Evolutionary conservation across 37 sponge, comb jelly and placozoan genomes (phyloP).

Genomic region (Cladorhizidae sp.): DNA sequence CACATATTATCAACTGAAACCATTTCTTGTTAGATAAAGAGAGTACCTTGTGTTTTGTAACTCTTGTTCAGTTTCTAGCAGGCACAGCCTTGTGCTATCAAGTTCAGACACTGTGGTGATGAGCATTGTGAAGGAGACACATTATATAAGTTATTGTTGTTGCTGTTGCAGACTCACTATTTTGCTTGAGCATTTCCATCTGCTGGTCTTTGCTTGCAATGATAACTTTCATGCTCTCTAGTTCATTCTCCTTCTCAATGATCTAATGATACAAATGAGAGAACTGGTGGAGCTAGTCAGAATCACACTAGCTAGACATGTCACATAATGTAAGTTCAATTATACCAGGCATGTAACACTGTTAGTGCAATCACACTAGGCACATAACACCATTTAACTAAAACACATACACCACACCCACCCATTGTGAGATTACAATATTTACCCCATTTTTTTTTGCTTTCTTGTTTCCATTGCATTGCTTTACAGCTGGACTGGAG

Average conservation of each 20-base stretch:
- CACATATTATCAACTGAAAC: too few species aligned
- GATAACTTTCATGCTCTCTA: slow-evolving; percentile 19
- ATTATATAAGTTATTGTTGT: not conserved
- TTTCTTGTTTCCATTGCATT: not conserved
- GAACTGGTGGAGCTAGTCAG: too few species aligned
- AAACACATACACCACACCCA: not conserved
- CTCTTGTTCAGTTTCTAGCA: slow-evolving; percentile 32
- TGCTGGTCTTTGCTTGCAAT: slow-evolving; percentile 53
- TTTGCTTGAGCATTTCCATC: slow-evolving; percentile 26
- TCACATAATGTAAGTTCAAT: too few species aligned
- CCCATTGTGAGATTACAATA: not conserved
- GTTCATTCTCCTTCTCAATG: slow-evolving; percentile 35
- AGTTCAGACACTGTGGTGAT: slow-evolving; percentile 32
- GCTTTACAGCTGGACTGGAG: too few species aligned
- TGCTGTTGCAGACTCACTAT: slow-evolving; percentile 31
- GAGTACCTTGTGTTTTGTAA: slow-evolving; percentile 53
- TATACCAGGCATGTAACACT: too few species aligned
- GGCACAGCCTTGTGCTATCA: slow-evolving; percentile 24
- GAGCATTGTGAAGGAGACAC: not conserved
- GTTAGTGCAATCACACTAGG: too few species aligned
- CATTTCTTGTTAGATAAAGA: too few species aligned
- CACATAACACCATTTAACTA: not conserved
- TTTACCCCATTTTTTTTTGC: not conserved
- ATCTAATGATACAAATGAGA: too few species aligned
- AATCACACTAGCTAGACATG: too few species aligned